Conservation (phyloP, 2,888 invertebrate genomes). For the Lithophane semibrunnea region DNA sequence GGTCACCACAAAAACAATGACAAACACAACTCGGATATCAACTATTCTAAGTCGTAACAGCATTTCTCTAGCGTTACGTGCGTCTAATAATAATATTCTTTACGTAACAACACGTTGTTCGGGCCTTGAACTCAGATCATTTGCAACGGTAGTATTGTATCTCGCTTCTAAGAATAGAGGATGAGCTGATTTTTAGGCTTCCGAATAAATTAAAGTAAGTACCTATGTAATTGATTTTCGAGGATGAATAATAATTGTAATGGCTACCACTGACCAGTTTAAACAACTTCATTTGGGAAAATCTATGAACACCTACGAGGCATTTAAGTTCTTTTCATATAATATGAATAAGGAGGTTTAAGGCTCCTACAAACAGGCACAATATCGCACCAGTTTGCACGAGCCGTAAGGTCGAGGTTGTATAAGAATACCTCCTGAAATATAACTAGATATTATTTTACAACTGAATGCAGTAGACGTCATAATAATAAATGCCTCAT, state of each 20-base stretch:
- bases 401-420: too few relatives aligned
- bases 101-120: slow-evolving; percentile 54
- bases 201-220: neutral
- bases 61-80: slow-evolving; percentile 54
- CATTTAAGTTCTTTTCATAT: too few relatives aligned
- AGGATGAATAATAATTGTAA: neutral
- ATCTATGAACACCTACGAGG: neutral
- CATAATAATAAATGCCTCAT: neutral
- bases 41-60: slow-evolving; percentile 31
- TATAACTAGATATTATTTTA: too few relatives aligned
- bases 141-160: slow-evolving; percentile 41
- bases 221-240: neutral
- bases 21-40: slow-evolving; percentile 21
- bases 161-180: slow-evolving; percentile 30
- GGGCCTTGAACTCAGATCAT: slow-evolving; percentile 71
- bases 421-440: too few relatives aligned
- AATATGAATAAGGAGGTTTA: too few relatives aligned
- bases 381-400: too few relatives aligned
- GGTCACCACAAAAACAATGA: slow-evolving; percentile 9
- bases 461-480: neutral
- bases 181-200: slow-evolving; percentile 14
- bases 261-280: neutral
- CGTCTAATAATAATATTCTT: slow-evolving; percentile 53
- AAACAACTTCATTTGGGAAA: neutral
- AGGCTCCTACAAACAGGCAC: too few relatives aligned